Evolutionary conservation across 2,797 vertebrate species (phyloP).

Genomic region (Leontopithecus rosalia): DNA sequence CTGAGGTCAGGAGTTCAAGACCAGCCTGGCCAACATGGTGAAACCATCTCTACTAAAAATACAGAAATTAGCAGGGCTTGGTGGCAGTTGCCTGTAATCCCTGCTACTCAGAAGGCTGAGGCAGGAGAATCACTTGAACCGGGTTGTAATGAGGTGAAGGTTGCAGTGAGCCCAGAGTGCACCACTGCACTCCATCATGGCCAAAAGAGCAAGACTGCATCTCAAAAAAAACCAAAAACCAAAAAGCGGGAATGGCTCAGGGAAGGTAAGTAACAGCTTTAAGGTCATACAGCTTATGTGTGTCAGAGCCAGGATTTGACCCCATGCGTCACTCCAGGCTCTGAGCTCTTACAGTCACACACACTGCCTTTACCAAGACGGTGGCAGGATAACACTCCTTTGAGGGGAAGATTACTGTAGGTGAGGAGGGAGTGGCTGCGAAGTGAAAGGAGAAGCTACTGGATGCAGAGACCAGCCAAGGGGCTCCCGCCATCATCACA

Average conservation of each 20-base stretch:
- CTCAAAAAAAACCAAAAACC: too few species aligned
- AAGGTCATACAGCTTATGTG: neutral
- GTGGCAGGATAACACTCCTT: neutral
- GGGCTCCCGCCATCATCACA: rapidly evolving
- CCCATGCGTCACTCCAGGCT: neutral
- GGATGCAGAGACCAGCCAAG: neutral
- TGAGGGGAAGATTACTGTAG: too few species aligned
- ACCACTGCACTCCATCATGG: neutral
- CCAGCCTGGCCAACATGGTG: neutral
- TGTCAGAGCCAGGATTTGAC: neutral
- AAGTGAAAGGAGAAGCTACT: neutral
- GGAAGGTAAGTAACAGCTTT: neutral
- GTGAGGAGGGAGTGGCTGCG: neutral
- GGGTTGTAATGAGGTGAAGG: neutral
- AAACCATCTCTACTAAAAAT: neutral
- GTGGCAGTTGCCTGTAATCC: neutral
- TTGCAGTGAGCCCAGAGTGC: neutral
- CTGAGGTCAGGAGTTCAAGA: neutral
- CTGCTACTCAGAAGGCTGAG: neutral
- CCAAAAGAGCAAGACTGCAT: neutral
- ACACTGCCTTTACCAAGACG: neutral
- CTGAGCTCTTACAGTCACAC: neutral
- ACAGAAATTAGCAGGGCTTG: neutral
- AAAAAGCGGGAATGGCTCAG: too few species aligned
- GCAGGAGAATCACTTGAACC: neutral